Evolutionary conservation across 2,888 invertebrate species (phyloP).

Genomic region (Hylaea fasciaria): DNA sequence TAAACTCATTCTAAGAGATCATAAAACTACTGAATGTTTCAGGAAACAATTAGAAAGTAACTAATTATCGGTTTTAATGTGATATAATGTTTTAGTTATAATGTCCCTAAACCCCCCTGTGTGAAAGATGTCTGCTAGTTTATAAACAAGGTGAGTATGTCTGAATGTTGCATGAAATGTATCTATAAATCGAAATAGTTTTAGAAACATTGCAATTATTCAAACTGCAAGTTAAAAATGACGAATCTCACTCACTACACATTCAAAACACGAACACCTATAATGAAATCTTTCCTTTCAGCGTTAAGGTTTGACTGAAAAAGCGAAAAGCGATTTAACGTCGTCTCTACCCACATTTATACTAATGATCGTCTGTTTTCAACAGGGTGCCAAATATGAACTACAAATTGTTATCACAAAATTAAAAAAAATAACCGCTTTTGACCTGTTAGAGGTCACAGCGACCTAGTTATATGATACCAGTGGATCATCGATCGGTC

Average conservation of each 20-base stretch:
- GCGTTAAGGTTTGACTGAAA: conserved; percentile 60
- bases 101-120: too few species aligned
- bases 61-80: too few species aligned
- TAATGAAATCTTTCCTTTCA: conserved; percentile 62
- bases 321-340: conserved; percentile 44
- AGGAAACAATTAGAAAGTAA: too few species aligned
- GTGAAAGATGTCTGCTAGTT: not conserved
- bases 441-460: conserved; percentile 59
- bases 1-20: too few species aligned
- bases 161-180: not conserved
- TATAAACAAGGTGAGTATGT: not conserved
- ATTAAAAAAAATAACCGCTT: conserved; percentile 46
- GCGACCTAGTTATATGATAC: conserved; percentile 63
- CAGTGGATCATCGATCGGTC: conserved; percentile 58
- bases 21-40: too few species aligned
- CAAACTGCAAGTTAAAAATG: conserved; percentile 34
- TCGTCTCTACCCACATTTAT: conserved; percentile 51
- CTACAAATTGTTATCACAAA: conserved; percentile 61
- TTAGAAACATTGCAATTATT: conserved; percentile 49
- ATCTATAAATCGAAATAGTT: not conserved
- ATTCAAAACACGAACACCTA: conserved; percentile 39
- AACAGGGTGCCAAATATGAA: conserved; percentile 72
- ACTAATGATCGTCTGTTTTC: conserved; percentile 81
- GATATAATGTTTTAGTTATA: too few species aligned
- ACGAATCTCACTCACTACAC: conserved; percentile 16